Conservation (phyloP, 1,140 invertebrate species). For the Cecropterus lyciades region DNA sequence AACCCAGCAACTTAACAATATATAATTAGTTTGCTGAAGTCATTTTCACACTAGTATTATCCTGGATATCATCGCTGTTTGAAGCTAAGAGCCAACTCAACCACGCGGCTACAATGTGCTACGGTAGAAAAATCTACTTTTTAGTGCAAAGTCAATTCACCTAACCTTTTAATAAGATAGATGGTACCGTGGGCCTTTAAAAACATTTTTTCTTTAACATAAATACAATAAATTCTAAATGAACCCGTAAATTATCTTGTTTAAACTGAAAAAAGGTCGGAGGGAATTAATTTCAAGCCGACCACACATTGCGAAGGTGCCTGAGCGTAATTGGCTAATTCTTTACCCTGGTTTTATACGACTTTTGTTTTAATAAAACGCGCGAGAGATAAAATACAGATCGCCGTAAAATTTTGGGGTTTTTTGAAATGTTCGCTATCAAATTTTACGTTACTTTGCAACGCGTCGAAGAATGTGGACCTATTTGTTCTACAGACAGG, state of each 20-base stretch:
- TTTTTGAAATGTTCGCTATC: not conserved
- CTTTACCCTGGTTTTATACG: conserved; percentile 39
- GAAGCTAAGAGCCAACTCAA: too few relatives aligned
- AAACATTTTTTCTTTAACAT: conserved; percentile 37
- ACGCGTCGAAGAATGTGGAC: too few relatives aligned
- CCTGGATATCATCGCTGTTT: too few relatives aligned
- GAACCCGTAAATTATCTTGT: conserved; percentile 66
- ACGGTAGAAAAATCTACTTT: too few relatives aligned
- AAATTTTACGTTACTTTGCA: not conserved
- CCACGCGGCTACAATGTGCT: too few relatives aligned
- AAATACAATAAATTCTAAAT: conserved; percentile 64
- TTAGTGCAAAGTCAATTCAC: too few relatives aligned
- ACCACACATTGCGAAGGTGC: conserved; percentile 54
- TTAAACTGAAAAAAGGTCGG: conserved; percentile 60
- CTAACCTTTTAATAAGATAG: too few relatives aligned
- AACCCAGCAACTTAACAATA: too few relatives aligned
- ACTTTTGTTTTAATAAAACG: conserved; percentile 26
- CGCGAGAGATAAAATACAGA: conserved; percentile 5
- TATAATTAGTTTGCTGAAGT: too few relatives aligned
- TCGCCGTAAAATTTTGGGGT: conserved; percentile 2
- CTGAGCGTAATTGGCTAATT: conserved; percentile 59
- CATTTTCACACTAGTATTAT: too few relatives aligned
- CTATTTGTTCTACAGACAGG: too few relatives aligned
- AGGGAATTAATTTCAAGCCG: conserved; percentile 59
- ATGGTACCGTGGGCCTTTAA: conserved; percentile 11